Conservation (phyloP, 92 coral and sea anemone species). For the Heliopora coerulea region DNA sequence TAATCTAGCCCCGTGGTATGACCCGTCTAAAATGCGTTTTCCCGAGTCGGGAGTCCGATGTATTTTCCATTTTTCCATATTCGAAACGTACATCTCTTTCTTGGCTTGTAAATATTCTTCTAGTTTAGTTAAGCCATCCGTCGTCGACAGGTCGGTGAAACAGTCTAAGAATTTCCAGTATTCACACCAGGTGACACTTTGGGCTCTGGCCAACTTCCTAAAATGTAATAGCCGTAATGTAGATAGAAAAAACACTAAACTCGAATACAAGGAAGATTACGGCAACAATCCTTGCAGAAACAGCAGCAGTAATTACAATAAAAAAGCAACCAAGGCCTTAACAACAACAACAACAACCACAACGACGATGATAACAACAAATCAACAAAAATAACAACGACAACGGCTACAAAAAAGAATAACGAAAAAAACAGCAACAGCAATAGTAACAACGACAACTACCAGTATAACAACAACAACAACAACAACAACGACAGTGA, state of each 20-base stretch:
- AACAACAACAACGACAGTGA: too few species aligned
- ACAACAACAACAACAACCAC: too few species aligned
- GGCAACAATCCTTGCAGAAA: too few species aligned
- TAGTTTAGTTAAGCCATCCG: constrained; percentile 65
- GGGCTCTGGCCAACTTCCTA: constrained; percentile 79
- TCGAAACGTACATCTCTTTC: constrained; percentile 23
- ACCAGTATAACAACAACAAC: too few species aligned
- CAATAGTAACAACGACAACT: too few species aligned
- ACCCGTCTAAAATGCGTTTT: not conserved
- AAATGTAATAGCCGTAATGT: constrained; percentile 6
- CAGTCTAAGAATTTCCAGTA: constrained; percentile 88
- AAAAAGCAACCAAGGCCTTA: too few species aligned
- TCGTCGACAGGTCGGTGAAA: constrained; percentile 70
- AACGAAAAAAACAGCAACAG: too few species aligned
- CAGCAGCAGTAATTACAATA: too few species aligned
- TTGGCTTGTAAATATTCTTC: constrained; percentile 66
- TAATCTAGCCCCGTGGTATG: not conserved
- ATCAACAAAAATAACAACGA: too few species aligned
- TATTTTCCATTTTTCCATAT: not conserved
- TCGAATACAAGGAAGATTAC: too few species aligned
- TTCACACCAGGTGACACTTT: constrained; percentile 74
- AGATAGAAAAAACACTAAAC: not conserved
- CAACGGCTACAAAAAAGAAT: too few species aligned
- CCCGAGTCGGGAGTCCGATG: not conserved
- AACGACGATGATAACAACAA: too few species aligned